Evolutionary conservation across 1,140 invertebrate genomes (phyloP), one percentile per base, ranked within the genome.

Genomic region (Halyomorpha halys): DNA sequence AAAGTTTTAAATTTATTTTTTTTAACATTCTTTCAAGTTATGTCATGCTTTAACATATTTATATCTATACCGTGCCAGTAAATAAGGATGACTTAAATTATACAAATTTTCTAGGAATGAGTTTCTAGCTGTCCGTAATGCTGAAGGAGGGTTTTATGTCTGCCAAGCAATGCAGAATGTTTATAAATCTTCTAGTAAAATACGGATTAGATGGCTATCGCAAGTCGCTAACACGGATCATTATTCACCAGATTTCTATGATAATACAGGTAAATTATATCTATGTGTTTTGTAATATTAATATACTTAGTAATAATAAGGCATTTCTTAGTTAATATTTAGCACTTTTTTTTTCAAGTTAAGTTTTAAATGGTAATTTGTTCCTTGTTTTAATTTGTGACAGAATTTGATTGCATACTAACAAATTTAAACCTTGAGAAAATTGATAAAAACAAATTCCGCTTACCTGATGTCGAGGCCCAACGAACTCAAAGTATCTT

Each of bases 161-260:
- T 96, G 92, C 74, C 90, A 93, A 76, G 83, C 90, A 5, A 83
- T 88, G 75, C 91, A 94, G 78, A 94, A 94, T 77, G 87, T 96
- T 62, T 93, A 90, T 74, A 89, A 87, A 73, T 83, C 83, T 16
- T 85, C 84, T 63, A 80, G 83, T 62, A 85, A 85, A 72, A 91
- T 94, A 71, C 86, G 86, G 71, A 94, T 95, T 71, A 83, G 90
- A 70, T 95, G 92, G 92, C 76, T 94, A 39, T 89, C 88, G 5
- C 85, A 87, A 76, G 84, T 86, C 65, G 83, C 83, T 73, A 74
- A 77, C 34, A 62, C 68, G 54, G 71, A 73, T 62, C 71, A 74
- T 59, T 95, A 93, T 77, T 87, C 85, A 54, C 86, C 90, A 3
- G 91, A 94, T 76, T 94, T 93, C 78, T 89, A 91, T 74, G 92